Conservation (phyloP, 1,140 invertebrate species). For the Spodoptera frugiperda region DNA sequence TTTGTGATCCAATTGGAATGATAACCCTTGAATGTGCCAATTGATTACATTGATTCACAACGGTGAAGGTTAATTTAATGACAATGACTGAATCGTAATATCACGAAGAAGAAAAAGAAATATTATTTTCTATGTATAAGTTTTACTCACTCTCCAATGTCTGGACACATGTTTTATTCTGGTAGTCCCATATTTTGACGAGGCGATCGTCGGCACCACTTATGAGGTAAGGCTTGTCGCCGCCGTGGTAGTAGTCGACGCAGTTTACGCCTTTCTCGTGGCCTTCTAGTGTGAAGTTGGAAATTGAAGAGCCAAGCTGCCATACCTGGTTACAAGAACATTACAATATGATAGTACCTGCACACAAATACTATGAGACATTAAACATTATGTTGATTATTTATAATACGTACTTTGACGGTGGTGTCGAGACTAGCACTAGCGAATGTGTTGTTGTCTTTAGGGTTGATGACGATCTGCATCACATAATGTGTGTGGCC, state of each 20-base stretch:
- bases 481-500: conserved; percentile 99
- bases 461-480: conserved; percentile 99
- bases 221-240: conserved; percentile 99
- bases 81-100: neutral
- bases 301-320: conserved; percentile 98
- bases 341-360: neutral
- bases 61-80: neutral
- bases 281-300: conserved; percentile 99
- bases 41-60: neutral
- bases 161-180: conserved; percentile 99
- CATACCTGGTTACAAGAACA: conserved; percentile 89
- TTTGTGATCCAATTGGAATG: neutral
- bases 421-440: conserved; percentile 99
- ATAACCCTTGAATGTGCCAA: neutral
- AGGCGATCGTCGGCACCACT: conserved; percentile 99
- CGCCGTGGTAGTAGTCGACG: conserved; percentile 99
- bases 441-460: conserved; percentile 99
- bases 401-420: conserved; percentile 91
- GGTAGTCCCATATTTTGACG: conserved; percentile 99
- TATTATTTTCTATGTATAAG: no score
- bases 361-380: no score
- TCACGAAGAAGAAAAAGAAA: no score
- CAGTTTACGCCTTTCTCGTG: conserved; percentile 99
- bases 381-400: no score
- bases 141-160: conserved; percentile 94